Conservation (phyloP, 1,140 invertebrate species). For the Cyrtorhinus lividipennis region DNA sequence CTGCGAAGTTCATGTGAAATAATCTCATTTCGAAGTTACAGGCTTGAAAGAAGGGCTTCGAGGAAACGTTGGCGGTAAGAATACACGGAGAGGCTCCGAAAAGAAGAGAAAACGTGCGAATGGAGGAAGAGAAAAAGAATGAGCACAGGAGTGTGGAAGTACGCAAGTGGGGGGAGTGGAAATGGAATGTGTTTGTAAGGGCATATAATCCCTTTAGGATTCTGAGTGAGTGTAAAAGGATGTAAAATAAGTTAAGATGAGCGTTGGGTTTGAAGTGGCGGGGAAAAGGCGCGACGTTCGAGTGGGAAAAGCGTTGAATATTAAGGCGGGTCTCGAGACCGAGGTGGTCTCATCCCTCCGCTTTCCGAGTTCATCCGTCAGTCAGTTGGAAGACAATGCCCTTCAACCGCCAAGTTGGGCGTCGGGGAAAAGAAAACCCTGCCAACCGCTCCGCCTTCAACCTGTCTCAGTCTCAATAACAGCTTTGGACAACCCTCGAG, state of each 20-base stretch:
- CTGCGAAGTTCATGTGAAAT: too few relatives aligned
- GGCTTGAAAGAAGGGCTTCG: too few relatives aligned
- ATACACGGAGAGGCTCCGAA: too few relatives aligned
- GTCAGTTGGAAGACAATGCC: neutral
- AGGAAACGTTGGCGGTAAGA: too few relatives aligned
- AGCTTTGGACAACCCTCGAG: too few relatives aligned
- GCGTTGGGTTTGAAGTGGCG: neutral
- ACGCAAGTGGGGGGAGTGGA: neutral
- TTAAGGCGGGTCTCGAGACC: neutral
- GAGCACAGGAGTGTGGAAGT: neutral
- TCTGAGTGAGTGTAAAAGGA: slow-evolving; percentile 13
- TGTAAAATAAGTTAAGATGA: slow-evolving; percentile 8
- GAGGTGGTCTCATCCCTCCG: too few relatives aligned
- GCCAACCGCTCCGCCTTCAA: too few relatives aligned
- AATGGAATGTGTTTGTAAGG: slow-evolving; percentile 12
- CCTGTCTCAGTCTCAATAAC: too few relatives aligned
- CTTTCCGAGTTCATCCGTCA: neutral
- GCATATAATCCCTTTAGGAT: slow-evolving; percentile 13
- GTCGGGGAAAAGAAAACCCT: too few relatives aligned
- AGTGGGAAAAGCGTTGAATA: neutral
- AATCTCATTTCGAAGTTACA: too few relatives aligned
- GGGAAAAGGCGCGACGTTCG: neutral
- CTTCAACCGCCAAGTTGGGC: neutral
- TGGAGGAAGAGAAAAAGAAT: neutral
- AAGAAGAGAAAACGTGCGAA: too few relatives aligned